phyloP scores from a whole-genome alignment of 2,888 invertebrate species.

The Dugesia japonica region DNA sequence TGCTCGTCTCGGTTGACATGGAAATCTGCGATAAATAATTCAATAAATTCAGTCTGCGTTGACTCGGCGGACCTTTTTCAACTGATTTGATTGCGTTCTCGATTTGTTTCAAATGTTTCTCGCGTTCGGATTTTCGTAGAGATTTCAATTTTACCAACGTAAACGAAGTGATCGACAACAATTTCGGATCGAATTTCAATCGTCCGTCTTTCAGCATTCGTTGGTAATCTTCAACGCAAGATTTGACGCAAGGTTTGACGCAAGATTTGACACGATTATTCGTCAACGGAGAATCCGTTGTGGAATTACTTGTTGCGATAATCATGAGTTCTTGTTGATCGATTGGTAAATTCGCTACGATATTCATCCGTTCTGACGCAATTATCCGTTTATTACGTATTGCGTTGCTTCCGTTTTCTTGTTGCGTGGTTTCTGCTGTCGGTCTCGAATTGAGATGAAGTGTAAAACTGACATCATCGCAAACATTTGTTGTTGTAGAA shows the following conservation, averaged over 20 bases:
- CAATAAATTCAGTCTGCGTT: conserved; percentile 43
- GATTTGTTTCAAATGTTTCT: conserved; percentile 26
- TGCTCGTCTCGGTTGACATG: conserved; percentile 37
- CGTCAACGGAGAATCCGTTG: neutral
- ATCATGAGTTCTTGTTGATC: neutral
- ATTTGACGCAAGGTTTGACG: no score
- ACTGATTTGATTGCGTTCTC: conserved; percentile 36
- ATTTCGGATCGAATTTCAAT: conserved; percentile 44
- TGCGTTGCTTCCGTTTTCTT: neutral
- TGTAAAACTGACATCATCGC: conserved; percentile 28
- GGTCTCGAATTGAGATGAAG: conserved; percentile 17
- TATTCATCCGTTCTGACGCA: no score
- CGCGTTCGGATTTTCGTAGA: conserved; percentile 3
- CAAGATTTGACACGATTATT: no score
- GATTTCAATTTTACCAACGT: neutral
- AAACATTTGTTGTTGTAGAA: conserved; percentile 13
- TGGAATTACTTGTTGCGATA: neutral
- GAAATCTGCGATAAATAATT: conserved; percentile 41
- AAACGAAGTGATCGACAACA: conserved; percentile 41
- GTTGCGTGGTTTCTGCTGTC: neutral
- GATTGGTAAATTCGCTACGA: neutral
- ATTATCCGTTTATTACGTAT: neutral
- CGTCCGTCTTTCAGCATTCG: conserved; percentile 42
- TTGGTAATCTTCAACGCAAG: neutral
- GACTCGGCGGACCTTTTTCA: conserved; percentile 46